phyloP scores from a whole-genome alignment of 2,797 vertebrate genomes.

The Pristis pectinata region DNA sequence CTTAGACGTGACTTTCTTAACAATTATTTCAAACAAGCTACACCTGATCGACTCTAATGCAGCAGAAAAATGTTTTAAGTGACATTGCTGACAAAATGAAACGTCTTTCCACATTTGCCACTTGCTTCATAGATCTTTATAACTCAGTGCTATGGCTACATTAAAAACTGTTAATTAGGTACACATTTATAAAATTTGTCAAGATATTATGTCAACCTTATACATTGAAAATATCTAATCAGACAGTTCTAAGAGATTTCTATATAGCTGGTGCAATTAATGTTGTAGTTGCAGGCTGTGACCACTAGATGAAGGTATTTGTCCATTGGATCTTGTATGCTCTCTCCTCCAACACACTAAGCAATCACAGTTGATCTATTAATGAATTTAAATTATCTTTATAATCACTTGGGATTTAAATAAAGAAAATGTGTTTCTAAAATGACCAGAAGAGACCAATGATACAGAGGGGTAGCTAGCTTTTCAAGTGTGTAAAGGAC shows the following conservation, averaged over 20 bases:
- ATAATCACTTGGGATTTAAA: background rate
- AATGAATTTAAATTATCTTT: background rate
- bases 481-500: background rate
- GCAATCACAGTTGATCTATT: background rate
- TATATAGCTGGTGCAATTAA: background rate
- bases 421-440: background rate
- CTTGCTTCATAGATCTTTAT: background rate
- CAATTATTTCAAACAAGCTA: background rate
- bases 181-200: background rate
- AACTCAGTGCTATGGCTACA: background rate
- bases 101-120: background rate
- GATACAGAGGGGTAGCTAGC: background rate
- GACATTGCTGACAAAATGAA: background rate
- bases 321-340: background rate
- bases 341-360: background rate
- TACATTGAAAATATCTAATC: background rate
- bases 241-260: background rate
- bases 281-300: background rate
- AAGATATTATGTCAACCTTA: background rate
- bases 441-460: background rate
- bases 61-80: background rate
- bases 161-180: background rate
- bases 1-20: background rate
- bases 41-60: background rate
- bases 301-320: background rate